A percentile compares a stretch with the other conserved stretches of the same genome.
Conservation (phyloP, 2,113 vertebrate genomes). For the Hepsetus odoe region DNA sequence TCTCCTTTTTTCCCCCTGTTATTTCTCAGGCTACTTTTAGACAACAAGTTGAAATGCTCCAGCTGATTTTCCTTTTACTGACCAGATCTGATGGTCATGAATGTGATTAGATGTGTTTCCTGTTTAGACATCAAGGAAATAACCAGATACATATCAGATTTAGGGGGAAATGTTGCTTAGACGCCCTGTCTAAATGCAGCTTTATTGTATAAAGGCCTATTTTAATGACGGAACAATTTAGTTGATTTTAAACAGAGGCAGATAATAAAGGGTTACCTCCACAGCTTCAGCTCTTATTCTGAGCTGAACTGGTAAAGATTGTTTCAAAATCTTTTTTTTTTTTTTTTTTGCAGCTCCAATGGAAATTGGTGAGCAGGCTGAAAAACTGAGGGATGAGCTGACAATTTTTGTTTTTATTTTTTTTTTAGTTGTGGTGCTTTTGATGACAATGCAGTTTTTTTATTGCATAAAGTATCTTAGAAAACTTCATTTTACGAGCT, state of each 20-base stretch:
- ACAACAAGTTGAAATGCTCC: neutral
- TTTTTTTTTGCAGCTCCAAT: no score
- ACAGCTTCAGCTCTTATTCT: neutral
- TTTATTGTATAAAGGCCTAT: neutral
- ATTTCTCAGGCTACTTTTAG: neutral
- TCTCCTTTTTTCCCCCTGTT: no score
- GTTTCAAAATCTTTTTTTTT: neutral
- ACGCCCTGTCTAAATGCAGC: neutral
- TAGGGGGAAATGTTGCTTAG: neutral
- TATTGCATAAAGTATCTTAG: constrained; percentile 48
- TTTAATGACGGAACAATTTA: neutral
- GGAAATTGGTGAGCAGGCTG: constrained; percentile 28
- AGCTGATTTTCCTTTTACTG: neutral
- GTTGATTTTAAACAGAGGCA: neutral
- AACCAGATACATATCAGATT: neutral
- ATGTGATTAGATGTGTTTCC: neutral
- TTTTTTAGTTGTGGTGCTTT: constrained; percentile 52
- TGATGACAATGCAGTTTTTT: constrained; percentile 37
- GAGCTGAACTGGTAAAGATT: neutral
- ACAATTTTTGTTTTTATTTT: no score
- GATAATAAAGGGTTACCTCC: neutral
- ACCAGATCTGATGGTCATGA: neutral
- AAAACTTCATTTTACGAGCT: constrained; percentile 46
- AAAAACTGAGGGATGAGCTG: constrained; percentile 29
- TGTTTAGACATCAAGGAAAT: neutral